These are phyloP conservation scores for Intellagama lesueurii DNA, from an alignment of 2,797 vertebrate genomes.

Conservation along the genomic window DNA sequence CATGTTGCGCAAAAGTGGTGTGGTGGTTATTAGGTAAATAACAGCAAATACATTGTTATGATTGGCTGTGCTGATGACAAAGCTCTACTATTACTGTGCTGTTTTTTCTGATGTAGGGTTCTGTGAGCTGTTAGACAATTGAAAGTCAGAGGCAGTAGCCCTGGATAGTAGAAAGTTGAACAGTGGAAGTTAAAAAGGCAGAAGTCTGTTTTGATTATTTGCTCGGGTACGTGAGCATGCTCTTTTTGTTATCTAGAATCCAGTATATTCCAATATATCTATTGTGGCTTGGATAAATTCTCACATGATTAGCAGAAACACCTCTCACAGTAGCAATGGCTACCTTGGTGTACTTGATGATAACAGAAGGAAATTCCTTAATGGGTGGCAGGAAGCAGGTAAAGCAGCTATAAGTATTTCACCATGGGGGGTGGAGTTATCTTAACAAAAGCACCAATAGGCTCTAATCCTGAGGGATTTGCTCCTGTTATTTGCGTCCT, in stretches of 20 bases:
- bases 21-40: neutral
- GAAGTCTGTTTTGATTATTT: neutral
- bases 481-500: neutral
- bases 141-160: too few relatives aligned
- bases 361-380: neutral
- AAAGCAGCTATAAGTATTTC: neutral
- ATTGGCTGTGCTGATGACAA: neutral
- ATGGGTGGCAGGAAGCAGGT: neutral
- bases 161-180: neutral
- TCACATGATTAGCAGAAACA: neutral
- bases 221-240: neutral
- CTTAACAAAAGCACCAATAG: neutral
- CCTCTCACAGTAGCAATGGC: neutral
- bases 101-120: neutral
- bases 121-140: neutral
- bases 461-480: neutral
- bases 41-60: neutral
- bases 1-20: too few relatives aligned
- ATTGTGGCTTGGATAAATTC: neutral
- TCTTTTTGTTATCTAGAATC: neutral
- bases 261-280: neutral
- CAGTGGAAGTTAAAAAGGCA: neutral
- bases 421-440: neutral
- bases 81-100: neutral
- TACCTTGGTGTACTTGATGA: neutral